phyloP scores from a whole-genome alignment of 2,888 invertebrate species.

The Calliphora vomitoria region DNA sequence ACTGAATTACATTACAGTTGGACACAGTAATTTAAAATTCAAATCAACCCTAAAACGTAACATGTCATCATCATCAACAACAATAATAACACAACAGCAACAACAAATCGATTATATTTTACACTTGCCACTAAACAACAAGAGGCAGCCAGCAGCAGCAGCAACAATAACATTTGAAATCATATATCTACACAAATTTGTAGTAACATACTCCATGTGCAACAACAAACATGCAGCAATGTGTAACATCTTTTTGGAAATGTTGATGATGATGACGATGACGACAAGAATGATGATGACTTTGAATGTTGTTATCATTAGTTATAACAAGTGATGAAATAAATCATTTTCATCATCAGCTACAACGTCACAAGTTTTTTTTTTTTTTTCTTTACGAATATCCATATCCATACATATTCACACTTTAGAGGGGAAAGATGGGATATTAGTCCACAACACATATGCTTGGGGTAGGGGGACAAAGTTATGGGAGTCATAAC shows the following conservation, averaged over 20 bases:
- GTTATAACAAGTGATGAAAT: slow-evolving; percentile 80
- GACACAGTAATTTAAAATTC: slow-evolving; percentile 55
- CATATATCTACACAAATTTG: background rate
- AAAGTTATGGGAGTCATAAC: slow-evolving; percentile 59
- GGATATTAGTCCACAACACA: background rate
- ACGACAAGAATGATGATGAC: slow-evolving; percentile 47
- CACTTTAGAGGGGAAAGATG: background rate
- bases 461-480: background rate
- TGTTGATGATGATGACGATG: slow-evolving; percentile 19
- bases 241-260: slow-evolving; percentile 23
- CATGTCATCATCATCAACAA: slow-evolving; percentile 59
- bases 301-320: slow-evolving; percentile 70
- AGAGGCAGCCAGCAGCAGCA: background rate
- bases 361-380: slow-evolving; percentile 38
- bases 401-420: background rate
- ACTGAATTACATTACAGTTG: background rate
- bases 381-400: background rate
- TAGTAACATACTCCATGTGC: slow-evolving; percentile 47
- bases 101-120: slow-evolving; percentile 64
- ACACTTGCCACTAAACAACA: slow-evolving; percentile 48
- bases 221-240: slow-evolving; percentile 7
- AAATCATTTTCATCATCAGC: slow-evolving; percentile 79
- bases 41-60: slow-evolving; percentile 62
- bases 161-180: background rate
- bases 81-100: slow-evolving; percentile 12